Base-by-base conservation (phyloP, 53 echinoderm and acorn worm genomes). In the Luidia sarsii region DNA sequence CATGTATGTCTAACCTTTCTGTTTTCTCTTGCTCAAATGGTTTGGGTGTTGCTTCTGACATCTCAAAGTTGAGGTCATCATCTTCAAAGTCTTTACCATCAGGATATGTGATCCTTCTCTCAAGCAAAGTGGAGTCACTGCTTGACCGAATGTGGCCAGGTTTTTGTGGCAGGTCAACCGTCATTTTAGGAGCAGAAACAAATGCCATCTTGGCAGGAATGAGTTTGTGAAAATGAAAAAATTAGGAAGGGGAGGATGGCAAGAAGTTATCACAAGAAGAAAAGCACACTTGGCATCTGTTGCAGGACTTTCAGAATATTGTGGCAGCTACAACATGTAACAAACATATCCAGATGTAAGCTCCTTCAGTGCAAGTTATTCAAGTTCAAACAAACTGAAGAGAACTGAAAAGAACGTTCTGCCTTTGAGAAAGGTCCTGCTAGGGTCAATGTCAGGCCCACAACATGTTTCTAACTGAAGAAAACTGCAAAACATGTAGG, bases 71-170 rank as follows among this genome's bases (percentile, higher is more conserved):
- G 10, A 33, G 3, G 8, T 61, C 77, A 11, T 77, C 77, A 0
- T 60, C 48, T 25, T 30, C 61, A 45, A 43, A 77, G n/a, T 72
- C 41, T 28, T 77, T 77, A 48, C 33, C 60, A 48, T 48, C 46
- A 10, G 39, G 41, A 46, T 45, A 77, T 18, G 60, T 31, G 36
- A 60, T 43, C 20, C 77, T 36, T 20, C 36, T 77, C 28, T 61
- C 61, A 0, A 77, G 60, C 2, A 77, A 61, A 32, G 59, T 77
- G 19, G 77, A 77, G 62, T 77, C 77, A 61, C 77, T 77, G 62
- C 77, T 77, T 32, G 60, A 77, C 16, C 77, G 72, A 37, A 54
- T 35, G 25, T 55, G 33, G 31, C 61, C 75, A 32, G 61, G 61
- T n/a, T 43, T 0, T 7, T 57, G n/a, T 20, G 74, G 57, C 74